A percentile compares a stretch with the other conserved stretches of the same genome.
phyloP scores from a whole-genome alignment of 2,888 invertebrate species.

The Pyrochroa serraticornis region DNA sequence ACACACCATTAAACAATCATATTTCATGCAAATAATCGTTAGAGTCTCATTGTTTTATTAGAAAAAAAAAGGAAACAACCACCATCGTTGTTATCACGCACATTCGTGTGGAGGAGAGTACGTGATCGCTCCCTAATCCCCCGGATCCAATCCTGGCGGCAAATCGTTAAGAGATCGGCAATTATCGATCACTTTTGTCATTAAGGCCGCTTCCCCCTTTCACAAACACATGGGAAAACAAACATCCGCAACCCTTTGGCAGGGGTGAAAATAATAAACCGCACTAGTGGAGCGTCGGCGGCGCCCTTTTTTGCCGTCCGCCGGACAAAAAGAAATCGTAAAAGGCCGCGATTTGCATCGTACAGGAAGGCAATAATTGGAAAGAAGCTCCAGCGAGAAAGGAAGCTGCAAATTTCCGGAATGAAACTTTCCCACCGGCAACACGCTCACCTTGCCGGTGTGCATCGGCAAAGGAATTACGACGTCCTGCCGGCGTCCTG shows the following conservation, averaged over 20 bases:
- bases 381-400: constrained; percentile 45
- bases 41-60: background rate
- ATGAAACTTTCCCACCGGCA: constrained; percentile 30
- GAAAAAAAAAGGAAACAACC: constrained; percentile 9
- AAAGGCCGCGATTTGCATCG: constrained; percentile 43
- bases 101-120: constrained; percentile 16
- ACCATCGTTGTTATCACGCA: constrained; percentile 1
- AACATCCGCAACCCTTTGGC: constrained; percentile 24
- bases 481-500: too few relatives aligned
- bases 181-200: constrained; percentile 42
- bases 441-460: too few relatives aligned
- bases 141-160: constrained; percentile 35
- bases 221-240: constrained; percentile 16
- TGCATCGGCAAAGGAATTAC: too few relatives aligned
- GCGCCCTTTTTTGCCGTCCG: constrained; percentile 1
- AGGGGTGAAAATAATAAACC: constrained; percentile 14
- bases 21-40: background rate
- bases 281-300: background rate
- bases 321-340: constrained; percentile 24
- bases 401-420: constrained; percentile 52
- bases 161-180: constrained; percentile 41
- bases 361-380: constrained; percentile 51
- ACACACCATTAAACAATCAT: constrained; percentile 20
- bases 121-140: constrained; percentile 37
- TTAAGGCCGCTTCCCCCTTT: constrained; percentile 31